Evolutionary conservation across 2,888 invertebrate species (phyloP), one percentile per base, ranked within the genome.

Genomic region (Rotaria socialis): DNA sequence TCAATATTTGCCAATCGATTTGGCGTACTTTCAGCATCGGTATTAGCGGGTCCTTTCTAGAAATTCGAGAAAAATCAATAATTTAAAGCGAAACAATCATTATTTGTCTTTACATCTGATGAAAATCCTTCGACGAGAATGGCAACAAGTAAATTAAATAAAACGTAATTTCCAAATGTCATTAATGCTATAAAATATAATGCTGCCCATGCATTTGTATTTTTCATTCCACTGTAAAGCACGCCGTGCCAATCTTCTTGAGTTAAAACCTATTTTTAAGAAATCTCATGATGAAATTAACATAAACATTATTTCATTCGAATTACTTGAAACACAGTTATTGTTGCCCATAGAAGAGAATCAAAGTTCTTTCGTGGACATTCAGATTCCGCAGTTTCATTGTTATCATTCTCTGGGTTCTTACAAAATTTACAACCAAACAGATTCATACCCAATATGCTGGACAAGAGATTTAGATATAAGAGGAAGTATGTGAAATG

Each of bases 181-280:
- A 99, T 99, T 89, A 99, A 93, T 22, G 98, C 97, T 88, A 99
- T 97, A 92, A 99, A 99, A 92, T 99, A 99, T 87, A 99, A 93
- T 80, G 99, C 97, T 43, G 99, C 99, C 99, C 99, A 99, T 90
- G 98, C 96, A 89, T 97, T 96, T 24, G 99, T 99, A 92, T 96
- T 96, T 92, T 97, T 96, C 99, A 99, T 99, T 88, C 99, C 99
- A 91, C 98, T 98, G 92, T 99, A 98, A 87, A 99, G 93, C 27
- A 99, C 99, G 90, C 97, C 96, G 92, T 99, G 99, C 99, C 99
- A 99, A 93, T 99, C 99, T 93, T 99, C 99, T 93, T 99, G 99
- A 16, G 99, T 99, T 89, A 99, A 93, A 91, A 99, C 98, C 99
- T 99, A 93, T 16, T 22, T 85, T 56, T 24, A 52, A 67, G 8